A percentile compares a stretch with the other conserved stretches of the same genome.
phyloP scores from a whole-genome alignment of 1,140 invertebrate genomes.

The Zaprionus nigranus region DNA sequence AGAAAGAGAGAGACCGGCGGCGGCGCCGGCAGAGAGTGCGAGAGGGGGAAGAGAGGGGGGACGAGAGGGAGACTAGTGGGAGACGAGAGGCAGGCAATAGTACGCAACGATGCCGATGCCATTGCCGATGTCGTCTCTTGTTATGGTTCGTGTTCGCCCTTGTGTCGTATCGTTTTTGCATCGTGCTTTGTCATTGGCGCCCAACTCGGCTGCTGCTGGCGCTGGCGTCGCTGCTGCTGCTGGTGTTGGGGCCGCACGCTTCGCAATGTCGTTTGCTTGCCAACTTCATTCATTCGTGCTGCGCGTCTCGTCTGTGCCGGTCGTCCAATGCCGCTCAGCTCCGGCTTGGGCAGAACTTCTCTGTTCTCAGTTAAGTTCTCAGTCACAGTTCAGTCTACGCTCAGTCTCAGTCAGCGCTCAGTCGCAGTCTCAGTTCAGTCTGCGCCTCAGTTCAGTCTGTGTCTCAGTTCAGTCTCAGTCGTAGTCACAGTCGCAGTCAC shows the following conservation, averaged over 20 bases:
- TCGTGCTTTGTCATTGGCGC: constrained; percentile 32
- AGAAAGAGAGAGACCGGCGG: constrained; percentile 14
- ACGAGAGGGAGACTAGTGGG: constrained; percentile 5
- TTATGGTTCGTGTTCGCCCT: constrained; percentile 3
- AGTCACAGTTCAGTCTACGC: not conserved
- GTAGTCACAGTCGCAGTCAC: not conserved
- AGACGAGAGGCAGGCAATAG: not conserved
- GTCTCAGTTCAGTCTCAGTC: not conserved
- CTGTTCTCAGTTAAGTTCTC: not conserved
- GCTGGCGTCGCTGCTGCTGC: constrained; percentile 9
- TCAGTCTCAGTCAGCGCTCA: not conserved
- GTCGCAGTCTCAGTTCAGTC: not conserved
- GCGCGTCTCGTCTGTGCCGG: constrained; percentile 73
- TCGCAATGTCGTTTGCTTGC: constrained; percentile 49
- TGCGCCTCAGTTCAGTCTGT: not conserved
- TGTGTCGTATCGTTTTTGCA: constrained; percentile 26
- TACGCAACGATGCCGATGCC: not conserved
- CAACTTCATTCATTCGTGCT: constrained; percentile 79
- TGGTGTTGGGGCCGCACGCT: constrained; percentile 23
- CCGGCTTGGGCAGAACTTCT: not conserved
- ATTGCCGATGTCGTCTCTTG: too few species aligned
- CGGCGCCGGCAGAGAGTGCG: constrained; percentile 1
- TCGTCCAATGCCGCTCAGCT: constrained; percentile 45
- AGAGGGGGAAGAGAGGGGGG: constrained; percentile 5
- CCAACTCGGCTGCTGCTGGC: constrained; percentile 2